These are phyloP conservation scores for Oncorhynchus masou DNA, from an alignment of 2,113 vertebrate species.

Conservation along the genomic window DNA sequence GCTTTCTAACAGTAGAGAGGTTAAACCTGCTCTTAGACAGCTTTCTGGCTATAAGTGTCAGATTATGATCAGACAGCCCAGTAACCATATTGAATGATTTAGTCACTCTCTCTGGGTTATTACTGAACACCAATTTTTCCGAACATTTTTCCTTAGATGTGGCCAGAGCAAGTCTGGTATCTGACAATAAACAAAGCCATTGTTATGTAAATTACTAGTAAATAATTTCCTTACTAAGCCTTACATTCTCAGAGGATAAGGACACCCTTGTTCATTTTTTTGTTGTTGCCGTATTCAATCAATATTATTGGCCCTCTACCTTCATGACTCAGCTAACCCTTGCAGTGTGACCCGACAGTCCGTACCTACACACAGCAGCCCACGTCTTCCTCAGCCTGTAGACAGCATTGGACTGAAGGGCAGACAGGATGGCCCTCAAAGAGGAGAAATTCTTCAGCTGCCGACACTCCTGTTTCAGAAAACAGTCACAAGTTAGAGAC, in stretches of 20 bases:
- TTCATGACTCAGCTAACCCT: not conserved
- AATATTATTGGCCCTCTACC: conserved; percentile 2
- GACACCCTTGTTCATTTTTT: conserved; percentile 30
- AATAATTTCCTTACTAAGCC: conserved; percentile 28
- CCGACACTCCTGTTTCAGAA: conserved; percentile 73
- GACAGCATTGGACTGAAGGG: conserved; percentile 85
- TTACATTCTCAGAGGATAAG: conserved; percentile 6
- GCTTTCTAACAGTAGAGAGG: too few relatives aligned
- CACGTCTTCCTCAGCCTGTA: conserved; percentile 86
- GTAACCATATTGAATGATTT: too few relatives aligned
- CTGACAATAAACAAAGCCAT: too few relatives aligned
- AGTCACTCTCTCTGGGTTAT: too few relatives aligned
- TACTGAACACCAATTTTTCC: too few relatives aligned
- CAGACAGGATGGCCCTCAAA: conserved; percentile 81
- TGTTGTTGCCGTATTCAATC: not conserved
- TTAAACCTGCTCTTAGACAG: too few relatives aligned
- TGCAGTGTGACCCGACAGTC: not conserved
- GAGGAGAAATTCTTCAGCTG: conserved; percentile 85
- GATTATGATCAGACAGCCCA: too few relatives aligned
- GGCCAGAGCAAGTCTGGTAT: too few relatives aligned
- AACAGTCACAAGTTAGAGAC: not conserved
- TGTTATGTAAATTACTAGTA: not conserved
- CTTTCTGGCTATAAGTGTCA: too few relatives aligned
- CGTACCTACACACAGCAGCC: conserved; percentile 79
- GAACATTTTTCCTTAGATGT: too few relatives aligned